Conservation (phyloP, 1,140 invertebrate genomes). For the Nomia melanderi region DNA sequence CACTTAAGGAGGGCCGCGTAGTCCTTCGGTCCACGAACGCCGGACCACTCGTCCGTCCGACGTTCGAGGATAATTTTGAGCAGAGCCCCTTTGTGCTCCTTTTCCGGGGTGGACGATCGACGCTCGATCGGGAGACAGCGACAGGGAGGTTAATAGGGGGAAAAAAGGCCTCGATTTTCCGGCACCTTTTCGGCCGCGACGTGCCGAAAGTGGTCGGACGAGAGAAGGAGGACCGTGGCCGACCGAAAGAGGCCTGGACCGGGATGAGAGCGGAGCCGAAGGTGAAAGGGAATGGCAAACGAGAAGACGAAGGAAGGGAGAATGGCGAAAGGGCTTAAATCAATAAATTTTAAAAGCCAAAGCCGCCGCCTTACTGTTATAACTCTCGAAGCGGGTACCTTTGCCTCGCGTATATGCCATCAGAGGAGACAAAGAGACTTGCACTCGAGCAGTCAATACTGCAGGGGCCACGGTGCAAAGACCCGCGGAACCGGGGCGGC, state of each 20-base stretch:
- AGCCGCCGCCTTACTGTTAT: conserved; percentile 57
- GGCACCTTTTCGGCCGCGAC: conserved; percentile 17
- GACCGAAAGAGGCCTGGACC: conserved; percentile 31
- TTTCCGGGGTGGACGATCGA: conserved; percentile 13
- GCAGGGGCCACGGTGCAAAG: conserved; percentile 46
- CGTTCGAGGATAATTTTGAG: conserved; percentile 47
- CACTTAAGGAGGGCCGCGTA: conserved; percentile 17
- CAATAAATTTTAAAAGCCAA: conserved; percentile 65
- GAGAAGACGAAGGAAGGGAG: conserved; percentile 19
- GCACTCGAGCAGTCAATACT: conserved; percentile 60
- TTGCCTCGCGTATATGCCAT: conserved; percentile 55
- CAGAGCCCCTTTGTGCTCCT: conserved; percentile 40
- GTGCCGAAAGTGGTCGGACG: conserved; percentile 25
- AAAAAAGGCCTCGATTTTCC: conserved; percentile 39
- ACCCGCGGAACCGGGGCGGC: background rate
- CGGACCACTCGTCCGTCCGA: conserved; percentile 17
- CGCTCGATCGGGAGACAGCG: conserved; percentile 15
- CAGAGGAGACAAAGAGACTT: conserved; percentile 61
- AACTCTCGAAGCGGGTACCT: conserved; percentile 52
- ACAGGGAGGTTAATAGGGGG: conserved; percentile 32
- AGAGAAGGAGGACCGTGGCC: background rate
- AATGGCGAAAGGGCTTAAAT: conserved; percentile 64
- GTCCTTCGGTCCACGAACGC: conserved; percentile 26
- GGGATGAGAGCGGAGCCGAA: conserved; percentile 24
- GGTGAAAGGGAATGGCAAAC: conserved; percentile 57